phyloP scores from a whole-genome alignment of 2,113 vertebrate species.

The Tragulus kanchil region DNA sequence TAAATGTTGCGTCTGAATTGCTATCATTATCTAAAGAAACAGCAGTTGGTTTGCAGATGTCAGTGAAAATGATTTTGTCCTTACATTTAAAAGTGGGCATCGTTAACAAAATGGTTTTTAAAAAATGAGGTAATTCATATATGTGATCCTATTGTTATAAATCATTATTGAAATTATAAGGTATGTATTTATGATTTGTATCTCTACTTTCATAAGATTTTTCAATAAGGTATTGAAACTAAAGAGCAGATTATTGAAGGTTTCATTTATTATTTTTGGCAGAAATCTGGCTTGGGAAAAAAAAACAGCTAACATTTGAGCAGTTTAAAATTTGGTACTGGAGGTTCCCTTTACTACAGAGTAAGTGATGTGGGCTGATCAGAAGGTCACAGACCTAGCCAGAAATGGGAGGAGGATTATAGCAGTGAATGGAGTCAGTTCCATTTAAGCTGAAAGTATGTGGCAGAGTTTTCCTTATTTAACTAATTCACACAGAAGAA shows the following conservation, averaged over 20 bases:
- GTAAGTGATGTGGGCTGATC: background rate
- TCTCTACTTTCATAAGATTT: background rate
- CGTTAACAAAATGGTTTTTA: conserved; percentile 25
- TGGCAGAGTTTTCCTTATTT: conserved; percentile 30
- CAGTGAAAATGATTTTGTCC: background rate
- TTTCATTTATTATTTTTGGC: conserved; percentile 60
- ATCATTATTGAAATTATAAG: background rate
- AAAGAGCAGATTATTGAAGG: conserved; percentile 43
- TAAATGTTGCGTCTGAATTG: background rate
- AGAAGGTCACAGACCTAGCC: background rate
- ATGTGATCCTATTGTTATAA: background rate
- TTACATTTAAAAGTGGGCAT: conserved; percentile 29
- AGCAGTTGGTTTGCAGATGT: background rate
- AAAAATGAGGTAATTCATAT: background rate
- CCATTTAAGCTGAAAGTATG: background rate
- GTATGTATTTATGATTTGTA: background rate
- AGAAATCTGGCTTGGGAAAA: conserved; percentile 17
- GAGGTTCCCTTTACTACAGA: background rate
- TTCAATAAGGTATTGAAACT: conserved; percentile 21
- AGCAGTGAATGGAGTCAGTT: background rate
- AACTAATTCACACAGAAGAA: conserved; percentile 27
- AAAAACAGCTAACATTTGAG: conserved; percentile 56
- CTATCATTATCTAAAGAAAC: background rate
- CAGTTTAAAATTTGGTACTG: conserved; percentile 57
- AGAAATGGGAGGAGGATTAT: background rate